phyloP scores from a whole-genome alignment of 2,888 invertebrate species.

The Hemicrepidius hirtus region DNA sequence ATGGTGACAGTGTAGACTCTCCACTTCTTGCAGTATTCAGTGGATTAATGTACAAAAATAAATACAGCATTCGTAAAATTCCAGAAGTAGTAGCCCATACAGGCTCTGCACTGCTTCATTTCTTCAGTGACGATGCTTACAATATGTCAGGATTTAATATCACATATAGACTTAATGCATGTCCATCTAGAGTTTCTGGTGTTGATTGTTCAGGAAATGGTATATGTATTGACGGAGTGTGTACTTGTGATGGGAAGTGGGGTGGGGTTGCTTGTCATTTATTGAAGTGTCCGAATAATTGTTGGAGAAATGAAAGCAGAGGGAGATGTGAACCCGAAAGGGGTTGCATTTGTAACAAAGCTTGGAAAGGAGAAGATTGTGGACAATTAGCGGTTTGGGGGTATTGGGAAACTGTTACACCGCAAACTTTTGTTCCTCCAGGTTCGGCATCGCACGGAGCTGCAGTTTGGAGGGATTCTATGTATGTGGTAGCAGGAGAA shows the following conservation, averaged over 20 bases:
- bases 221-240: conserved; percentile 87
- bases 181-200: conserved; percentile 83
- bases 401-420: conserved; percentile 82
- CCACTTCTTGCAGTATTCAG: conserved; percentile 93
- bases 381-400: conserved; percentile 80
- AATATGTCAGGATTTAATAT: conserved; percentile 99
- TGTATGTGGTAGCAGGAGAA: conserved; percentile 91
- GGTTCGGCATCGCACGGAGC: conserved; percentile 89
- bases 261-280: conserved; percentile 91
- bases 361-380: conserved; percentile 79
- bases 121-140: conserved; percentile 98
- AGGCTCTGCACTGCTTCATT: conserved; percentile 92
- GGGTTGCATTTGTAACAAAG: conserved; percentile 78
- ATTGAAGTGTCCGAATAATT: conserved; percentile 90
- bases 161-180: conserved; percentile 90
- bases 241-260: conserved; percentile 89
- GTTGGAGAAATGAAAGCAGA: conserved; percentile 73
- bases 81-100: conserved; percentile 91
- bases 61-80: conserved; percentile 82
- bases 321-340: conserved; percentile 78
- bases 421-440: conserved; percentile 76
- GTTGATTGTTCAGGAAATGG: conserved; percentile 84
- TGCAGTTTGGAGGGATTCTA: conserved; percentile 83
- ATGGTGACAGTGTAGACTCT: conserved; percentile 97
- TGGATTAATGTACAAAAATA: conserved; percentile 90